Conservation (phyloP, 1,140 invertebrate species). For the Dendroctonus valens region DNA sequence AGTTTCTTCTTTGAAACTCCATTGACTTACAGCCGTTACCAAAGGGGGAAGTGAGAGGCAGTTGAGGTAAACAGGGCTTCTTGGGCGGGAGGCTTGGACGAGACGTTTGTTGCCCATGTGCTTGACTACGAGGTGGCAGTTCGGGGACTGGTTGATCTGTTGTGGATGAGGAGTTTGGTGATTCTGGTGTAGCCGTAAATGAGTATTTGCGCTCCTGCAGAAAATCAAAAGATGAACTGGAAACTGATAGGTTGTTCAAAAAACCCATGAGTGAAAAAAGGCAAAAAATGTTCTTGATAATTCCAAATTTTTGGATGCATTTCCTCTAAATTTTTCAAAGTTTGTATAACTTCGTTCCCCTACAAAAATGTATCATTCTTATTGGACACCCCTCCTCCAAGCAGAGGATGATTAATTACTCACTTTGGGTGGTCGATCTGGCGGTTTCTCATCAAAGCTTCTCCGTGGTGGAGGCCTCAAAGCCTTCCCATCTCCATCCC, state of each 20-base stretch:
- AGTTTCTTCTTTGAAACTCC: neutral
- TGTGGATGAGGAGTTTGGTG: neutral
- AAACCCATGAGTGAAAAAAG: too few relatives aligned
- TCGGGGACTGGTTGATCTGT: slow-evolving; percentile 51
- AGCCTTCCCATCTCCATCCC: neutral
- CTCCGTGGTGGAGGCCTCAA: slow-evolving; percentile 58
- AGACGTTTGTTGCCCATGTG: slow-evolving; percentile 54
- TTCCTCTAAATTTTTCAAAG: too few relatives aligned
- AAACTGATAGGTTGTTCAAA: too few relatives aligned
- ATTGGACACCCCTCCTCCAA: too few relatives aligned
- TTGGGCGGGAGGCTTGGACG: slow-evolving; percentile 61
- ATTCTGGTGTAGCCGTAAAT: too few relatives aligned
- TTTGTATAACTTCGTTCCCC: too few relatives aligned
- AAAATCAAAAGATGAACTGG: neutral
- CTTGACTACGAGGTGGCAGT: slow-evolving; percentile 56
- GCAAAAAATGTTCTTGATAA: too few relatives aligned
- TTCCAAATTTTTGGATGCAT: too few relatives aligned
- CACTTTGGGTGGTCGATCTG: slow-evolving; percentile 63
- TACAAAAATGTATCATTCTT: too few relatives aligned
- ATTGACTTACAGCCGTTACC: neutral
- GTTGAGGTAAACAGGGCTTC: slow-evolving; percentile 70
- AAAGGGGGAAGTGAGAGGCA: slow-evolving; percentile 53
- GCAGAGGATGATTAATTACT: too few relatives aligned
- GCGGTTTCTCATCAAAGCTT: slow-evolving; percentile 56
- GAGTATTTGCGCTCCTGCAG: neutral